A percentile compares a stretch with the other conserved stretches of the same genome.
Conservation (phyloP, 1,140 invertebrate genomes). For the Goniozus legneri region DNA sequence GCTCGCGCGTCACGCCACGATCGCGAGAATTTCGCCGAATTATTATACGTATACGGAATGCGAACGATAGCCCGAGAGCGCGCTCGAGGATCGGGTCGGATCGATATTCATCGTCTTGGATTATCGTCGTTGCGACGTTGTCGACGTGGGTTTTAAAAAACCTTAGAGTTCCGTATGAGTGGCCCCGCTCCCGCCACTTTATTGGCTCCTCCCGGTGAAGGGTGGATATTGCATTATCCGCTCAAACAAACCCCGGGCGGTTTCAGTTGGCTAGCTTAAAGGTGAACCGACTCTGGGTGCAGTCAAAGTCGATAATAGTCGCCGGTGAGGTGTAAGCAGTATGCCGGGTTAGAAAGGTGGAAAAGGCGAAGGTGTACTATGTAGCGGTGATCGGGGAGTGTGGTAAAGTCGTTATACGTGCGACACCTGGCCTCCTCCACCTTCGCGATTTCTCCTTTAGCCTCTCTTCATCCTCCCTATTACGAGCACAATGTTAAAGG, state of each 20-base stretch:
- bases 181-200: conserved; percentile 22
- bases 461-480: conserved; percentile 47
- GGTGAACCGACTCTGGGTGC: conserved; percentile 36
- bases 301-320: conserved; percentile 46
- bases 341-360: conserved; percentile 29
- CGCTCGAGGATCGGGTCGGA: not conserved
- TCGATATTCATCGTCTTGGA: not conserved
- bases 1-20: no score
- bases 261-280: conserved; percentile 42
- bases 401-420: conserved; percentile 51
- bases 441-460: conserved; percentile 27
- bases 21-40: no score
- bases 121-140: not conserved
- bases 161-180: conserved; percentile 20
- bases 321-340: conserved; percentile 33
- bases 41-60: no score
- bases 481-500: conserved; percentile 50
- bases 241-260: conserved; percentile 34
- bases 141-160: conserved; percentile 17
- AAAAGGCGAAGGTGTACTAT: no score
- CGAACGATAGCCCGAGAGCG: not conserved
- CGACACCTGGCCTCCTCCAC: conserved; percentile 40
- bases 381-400: conserved; percentile 27
- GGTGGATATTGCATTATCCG: conserved; percentile 44
- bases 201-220: conserved; percentile 33